Evolutionary conservation across 1,140 invertebrate genomes (phyloP).

Genomic region (Penaeus indicus): DNA sequence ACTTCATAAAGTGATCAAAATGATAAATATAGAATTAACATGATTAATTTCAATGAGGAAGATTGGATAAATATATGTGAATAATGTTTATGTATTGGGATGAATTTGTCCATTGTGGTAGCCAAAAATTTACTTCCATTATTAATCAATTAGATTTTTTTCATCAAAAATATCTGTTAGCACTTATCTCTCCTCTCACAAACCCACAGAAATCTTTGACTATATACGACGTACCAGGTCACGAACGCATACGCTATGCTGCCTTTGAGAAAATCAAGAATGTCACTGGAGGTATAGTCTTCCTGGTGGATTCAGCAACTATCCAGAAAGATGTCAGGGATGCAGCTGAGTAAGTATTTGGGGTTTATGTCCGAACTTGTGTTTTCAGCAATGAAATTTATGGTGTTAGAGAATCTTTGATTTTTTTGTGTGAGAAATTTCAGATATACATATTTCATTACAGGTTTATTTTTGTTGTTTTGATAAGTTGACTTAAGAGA

Average conservation of each 20-base stretch:
- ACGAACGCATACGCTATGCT: conserved; percentile 87
- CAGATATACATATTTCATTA: too few species aligned
- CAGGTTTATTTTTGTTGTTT: too few species aligned
- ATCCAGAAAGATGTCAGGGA: conserved; percentile 90
- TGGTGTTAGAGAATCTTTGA: too few species aligned
- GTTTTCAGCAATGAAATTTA: not conserved
- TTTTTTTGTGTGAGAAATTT: too few species aligned
- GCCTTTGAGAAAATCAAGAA: conserved; percentile 87
- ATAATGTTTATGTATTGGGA: too few species aligned
- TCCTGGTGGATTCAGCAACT: conserved; percentile 86
- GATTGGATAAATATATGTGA: too few species aligned
- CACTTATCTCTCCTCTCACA: not conserved
- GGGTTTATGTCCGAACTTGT: not conserved
- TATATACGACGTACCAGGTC: conserved; percentile 81
- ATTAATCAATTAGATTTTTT: not conserved
- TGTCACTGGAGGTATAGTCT: conserved; percentile 83
- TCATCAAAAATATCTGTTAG: not conserved
- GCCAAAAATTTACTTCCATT: not conserved
- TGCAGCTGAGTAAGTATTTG: conserved; percentile 83
- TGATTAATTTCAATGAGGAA: too few species aligned
- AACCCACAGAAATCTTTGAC: conserved; percentile 45
- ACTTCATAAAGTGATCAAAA: too few species aligned
- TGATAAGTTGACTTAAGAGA: too few species aligned
- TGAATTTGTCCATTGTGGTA: too few species aligned
- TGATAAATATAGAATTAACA: too few species aligned